A percentile compares a stretch with the other conserved stretches of the same genome.
Evolutionary conservation across 2,888 invertebrate species (phyloP).

Genomic region (Hyles lineata): DNA sequence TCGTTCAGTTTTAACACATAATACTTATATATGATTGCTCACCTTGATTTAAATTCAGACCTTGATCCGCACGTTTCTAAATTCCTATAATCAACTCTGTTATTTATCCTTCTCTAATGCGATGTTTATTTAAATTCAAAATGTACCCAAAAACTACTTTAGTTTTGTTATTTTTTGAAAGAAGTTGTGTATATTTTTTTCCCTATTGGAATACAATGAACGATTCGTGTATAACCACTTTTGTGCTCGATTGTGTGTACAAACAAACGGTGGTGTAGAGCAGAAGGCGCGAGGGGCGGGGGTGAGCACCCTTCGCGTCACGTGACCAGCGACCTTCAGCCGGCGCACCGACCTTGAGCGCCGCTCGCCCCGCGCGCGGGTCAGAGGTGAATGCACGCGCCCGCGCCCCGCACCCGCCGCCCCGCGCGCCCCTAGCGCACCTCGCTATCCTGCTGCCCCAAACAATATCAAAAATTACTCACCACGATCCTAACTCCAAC

Average conservation of each 20-base stretch:
- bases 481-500: slow-evolving; percentile 69
- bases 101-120: neutral
- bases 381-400: slow-evolving; percentile 83
- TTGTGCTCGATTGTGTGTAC: slow-evolving; percentile 56
- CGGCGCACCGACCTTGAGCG: slow-evolving; percentile 84
- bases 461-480: slow-evolving; percentile 65
- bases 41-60: slow-evolving; percentile 30
- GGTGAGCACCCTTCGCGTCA: slow-evolving; percentile 83
- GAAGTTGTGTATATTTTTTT: neutral
- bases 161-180: neutral
- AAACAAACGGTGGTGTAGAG: slow-evolving; percentile 55
- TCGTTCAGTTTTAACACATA: slow-evolving; percentile 1
- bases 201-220: slow-evolving; percentile 19
- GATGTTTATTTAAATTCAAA: slow-evolving; percentile 4
- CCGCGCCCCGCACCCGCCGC: slow-evolving; percentile 63
- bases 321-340: slow-evolving; percentile 82
- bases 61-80: slow-evolving; percentile 21
- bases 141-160: neutral
- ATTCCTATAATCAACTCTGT: slow-evolving; percentile 16
- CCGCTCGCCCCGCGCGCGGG: slow-evolving; percentile 81
- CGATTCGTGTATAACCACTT: slow-evolving; percentile 45
- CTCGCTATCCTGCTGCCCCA: slow-evolving; percentile 57
- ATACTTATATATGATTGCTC: slow-evolving; percentile 1
- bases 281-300: slow-evolving; percentile 52
- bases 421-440: slow-evolving; percentile 65